Base-by-base conservation (phyloP, 2,888 invertebrate genomes). In the Coelinius sp. region DNA sequence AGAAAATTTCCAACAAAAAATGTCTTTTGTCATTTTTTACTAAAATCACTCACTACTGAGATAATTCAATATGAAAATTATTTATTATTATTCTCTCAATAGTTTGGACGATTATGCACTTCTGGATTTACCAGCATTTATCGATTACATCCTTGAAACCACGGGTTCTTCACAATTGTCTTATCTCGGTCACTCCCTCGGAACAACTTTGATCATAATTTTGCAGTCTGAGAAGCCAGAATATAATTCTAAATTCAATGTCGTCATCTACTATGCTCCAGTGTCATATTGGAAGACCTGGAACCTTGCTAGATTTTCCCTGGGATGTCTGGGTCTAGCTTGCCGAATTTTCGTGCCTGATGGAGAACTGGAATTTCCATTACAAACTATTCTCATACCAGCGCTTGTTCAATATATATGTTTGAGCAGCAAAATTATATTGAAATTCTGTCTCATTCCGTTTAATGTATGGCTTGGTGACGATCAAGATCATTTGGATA, bases 141-240 rank as follows among this genome's bases (percentile, higher is more conserved):
- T 98, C 71, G 93, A 96, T 84, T 93, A 94, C 80, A 89, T 92
- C 1, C 85, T 92, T 56, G 85, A 88, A 7, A 79, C 76, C 6
- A 92, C 93, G 0, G 88, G 88, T 0, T 88, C 89, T 73, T 78
- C 87, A 5, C 88, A 90, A 53, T 83, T 94, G 38, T 91, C 92
- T 79, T 97, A 97, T 85, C 89, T 97, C 49, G 97, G 97, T 0
- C 97, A 97, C 88, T 97, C 96, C 0, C 96, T 97, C 93, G 97
- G 97, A 0, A 94, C 95, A 0, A 93, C 94, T 0, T 89, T 92
- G 77, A 90, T 93, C 75, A 93, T 92, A 82, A 92, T 92, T 0
- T 88, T 94, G 78, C 89, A 94, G 49, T 92, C 94, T 0, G 90
- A 90, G 4, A 88, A 91, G 78, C 92, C 93, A 0, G 91, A 93